phyloP scores from a whole-genome alignment of 2,797 vertebrate species.

The Propithecus perrieri region DNA sequence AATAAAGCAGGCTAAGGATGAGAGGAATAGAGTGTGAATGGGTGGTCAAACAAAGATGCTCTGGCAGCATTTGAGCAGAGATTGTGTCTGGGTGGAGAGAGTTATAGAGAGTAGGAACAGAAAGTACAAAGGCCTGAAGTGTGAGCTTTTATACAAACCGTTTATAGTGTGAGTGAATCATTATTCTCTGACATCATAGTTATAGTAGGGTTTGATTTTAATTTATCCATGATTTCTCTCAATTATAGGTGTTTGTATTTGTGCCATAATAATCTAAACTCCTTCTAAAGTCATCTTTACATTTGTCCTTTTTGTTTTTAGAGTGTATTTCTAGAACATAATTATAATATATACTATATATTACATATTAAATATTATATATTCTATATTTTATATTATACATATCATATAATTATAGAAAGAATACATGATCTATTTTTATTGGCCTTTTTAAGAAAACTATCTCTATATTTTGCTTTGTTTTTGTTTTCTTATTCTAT shows the following conservation, averaged over 20 bases:
- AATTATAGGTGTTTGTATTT: not conserved
- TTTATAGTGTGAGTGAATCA: not conserved
- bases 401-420: not conserved
- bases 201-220: not conserved
- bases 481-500: not conserved
- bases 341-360: not conserved
- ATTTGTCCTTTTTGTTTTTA: conserved; percentile 1
- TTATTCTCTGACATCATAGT: not conserved
- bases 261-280: not conserved
- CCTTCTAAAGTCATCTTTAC: not conserved
- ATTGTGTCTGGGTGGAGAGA: not conserved
- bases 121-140: not conserved
- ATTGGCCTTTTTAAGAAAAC: not conserved
- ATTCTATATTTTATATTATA: no score
- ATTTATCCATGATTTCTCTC: not conserved
- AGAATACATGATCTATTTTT: not conserved
- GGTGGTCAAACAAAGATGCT: not conserved
- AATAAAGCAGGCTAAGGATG: not conserved
- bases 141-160: not conserved
- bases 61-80: not conserved
- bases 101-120: not conserved
- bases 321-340: not conserved
- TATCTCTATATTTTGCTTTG: not conserved
- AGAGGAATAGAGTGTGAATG: not conserved
- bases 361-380: not conserved